phyloP scores from a whole-genome alignment of 2,797 vertebrate genomes.

The Gastrophryne carolinensis region DNA sequence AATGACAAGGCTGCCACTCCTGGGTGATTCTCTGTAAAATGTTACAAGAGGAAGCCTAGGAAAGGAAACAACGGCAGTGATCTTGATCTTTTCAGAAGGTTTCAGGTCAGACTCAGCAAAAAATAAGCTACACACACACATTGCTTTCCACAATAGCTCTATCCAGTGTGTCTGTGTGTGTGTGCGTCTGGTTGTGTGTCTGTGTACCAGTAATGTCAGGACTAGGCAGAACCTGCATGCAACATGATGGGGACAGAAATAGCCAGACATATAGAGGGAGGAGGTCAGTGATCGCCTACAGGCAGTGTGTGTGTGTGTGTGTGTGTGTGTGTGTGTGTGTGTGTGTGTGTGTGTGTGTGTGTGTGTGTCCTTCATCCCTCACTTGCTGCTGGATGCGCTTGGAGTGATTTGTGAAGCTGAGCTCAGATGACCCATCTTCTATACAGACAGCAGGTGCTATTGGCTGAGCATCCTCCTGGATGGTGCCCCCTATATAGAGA shows the following conservation, averaged over 20 bases:
- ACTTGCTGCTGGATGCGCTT: slow-evolving; percentile 35
- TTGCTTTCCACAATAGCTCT: slow-evolving; percentile 8
- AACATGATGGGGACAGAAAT: slow-evolving; percentile 19
- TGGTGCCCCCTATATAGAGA: too few species aligned
- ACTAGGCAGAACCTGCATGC: slow-evolving; percentile 1
- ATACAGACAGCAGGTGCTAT: too few species aligned
- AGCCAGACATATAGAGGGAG: slow-evolving; percentile 13
- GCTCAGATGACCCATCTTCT: too few species aligned
- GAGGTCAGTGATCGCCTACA: slow-evolving; percentile 10
- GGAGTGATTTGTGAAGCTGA: slow-evolving; percentile 35
- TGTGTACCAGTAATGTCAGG: neutral
- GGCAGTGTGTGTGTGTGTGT: slow-evolving; percentile 21
- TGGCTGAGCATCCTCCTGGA: too few species aligned
- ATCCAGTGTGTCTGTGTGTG: too few species aligned
- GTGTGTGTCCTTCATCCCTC: slow-evolving; percentile 28
- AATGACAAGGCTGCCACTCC: neutral
- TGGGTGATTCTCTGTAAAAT: neutral
- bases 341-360: slow-evolving; percentile 12
- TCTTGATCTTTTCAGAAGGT: slow-evolving; percentile 38
- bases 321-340: slow-evolving; percentile 10
- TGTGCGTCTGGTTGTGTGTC: too few species aligned
- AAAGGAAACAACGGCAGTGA: slow-evolving; percentile 29
- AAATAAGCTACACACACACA: neutral
- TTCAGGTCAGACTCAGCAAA: slow-evolving; percentile 30
- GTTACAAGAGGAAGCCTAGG: neutral